Percentiles rank a stretch among this genome's conserved stretches.
Conservation (phyloP, 2,797 vertebrate species). For the Clarias pachynema region DNA sequence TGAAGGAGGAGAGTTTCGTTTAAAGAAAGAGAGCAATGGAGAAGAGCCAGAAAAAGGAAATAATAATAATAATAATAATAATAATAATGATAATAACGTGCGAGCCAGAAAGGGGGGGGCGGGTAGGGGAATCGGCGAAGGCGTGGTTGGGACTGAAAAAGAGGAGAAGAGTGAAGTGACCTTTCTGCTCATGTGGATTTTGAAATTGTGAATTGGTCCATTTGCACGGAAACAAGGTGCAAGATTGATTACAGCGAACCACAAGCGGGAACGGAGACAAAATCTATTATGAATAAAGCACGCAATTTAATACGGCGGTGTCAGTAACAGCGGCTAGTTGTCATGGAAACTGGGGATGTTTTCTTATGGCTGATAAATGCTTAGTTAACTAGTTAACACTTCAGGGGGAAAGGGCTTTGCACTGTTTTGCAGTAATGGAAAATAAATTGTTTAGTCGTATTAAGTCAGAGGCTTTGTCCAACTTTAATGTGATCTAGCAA, state of each 20-base stretch:
- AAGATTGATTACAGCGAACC: no score
- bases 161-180: neutral
- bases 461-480: neutral
- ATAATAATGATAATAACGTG: conserved; percentile 25
- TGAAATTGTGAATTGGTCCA: neutral
- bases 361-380: neutral
- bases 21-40: neutral
- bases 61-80: conserved; percentile 23
- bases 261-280: neutral
- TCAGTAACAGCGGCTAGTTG: neutral
- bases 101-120: neutral
- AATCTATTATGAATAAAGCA: neutral
- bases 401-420: neutral
- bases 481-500: neutral
- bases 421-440: neutral
- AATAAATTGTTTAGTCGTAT: no score
- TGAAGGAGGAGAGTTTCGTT: conserved; percentile 3
- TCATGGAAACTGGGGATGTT: neutral
- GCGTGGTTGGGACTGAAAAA: neutral
- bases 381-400: conserved; percentile 12
- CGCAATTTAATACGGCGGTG: neutral
- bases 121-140: conserved; percentile 6
- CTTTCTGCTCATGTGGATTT: neutral
- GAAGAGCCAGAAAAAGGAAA: conserved; percentile 34
- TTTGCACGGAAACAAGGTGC: neutral